Percentiles rank a stretch among this genome's conserved stretches.
These are phyloP conservation scores for Squalus acanthias DNA, from an alignment of 2,797 vertebrate species.

Conservation along the genomic window DNA sequence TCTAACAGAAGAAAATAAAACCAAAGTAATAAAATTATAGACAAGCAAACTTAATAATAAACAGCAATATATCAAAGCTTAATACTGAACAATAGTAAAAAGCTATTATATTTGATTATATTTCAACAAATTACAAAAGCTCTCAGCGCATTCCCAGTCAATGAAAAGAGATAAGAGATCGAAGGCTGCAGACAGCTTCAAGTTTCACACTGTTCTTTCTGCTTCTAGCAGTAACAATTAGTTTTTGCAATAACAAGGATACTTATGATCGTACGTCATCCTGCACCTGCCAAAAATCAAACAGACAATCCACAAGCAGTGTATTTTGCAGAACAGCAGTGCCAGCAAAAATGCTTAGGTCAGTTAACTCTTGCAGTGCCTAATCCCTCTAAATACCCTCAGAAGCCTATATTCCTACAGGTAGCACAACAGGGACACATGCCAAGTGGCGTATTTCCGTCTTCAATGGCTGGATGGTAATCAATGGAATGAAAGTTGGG, in stretches of 20 bases:
- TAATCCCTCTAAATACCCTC: not conserved
- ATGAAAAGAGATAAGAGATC: not conserved
- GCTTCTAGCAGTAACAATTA: not conserved
- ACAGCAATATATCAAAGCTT: not conserved
- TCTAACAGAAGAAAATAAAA: not conserved
- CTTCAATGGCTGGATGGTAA: not conserved
- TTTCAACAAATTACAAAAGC: not conserved
- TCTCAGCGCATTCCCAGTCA: not conserved
- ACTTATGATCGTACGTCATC: too few relatives aligned
- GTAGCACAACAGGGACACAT: not conserved
- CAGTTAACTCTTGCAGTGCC: too few relatives aligned
- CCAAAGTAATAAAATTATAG: not conserved
- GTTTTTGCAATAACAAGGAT: too few relatives aligned
- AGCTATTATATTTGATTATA: not conserved
- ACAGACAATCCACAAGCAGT: too few relatives aligned
- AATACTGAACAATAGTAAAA: not conserved
- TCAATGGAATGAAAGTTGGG: not conserved
- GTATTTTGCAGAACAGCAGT: too few relatives aligned
- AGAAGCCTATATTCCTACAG: not conserved
- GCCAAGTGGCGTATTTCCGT: not conserved
- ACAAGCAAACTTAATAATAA: not conserved
- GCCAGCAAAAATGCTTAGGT: too few relatives aligned
- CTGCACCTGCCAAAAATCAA: too few relatives aligned
- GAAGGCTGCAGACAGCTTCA: not conserved
- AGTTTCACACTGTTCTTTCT: not conserved